Evolutionary conservation across 2,113 vertebrate genomes (phyloP).

Genomic region (Microcebus lehilahytsara): DNA sequence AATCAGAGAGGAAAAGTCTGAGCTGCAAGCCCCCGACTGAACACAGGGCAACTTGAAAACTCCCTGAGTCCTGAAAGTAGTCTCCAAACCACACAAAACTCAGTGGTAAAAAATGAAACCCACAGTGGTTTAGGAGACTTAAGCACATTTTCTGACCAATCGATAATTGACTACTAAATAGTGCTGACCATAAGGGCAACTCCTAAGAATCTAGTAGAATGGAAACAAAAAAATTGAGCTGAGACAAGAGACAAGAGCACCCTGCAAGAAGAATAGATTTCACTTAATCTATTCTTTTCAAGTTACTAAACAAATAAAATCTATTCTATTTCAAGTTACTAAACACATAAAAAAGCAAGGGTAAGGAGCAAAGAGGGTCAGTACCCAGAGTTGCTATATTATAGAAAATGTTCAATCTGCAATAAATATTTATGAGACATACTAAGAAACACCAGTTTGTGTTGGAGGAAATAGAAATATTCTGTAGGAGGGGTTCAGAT

Average conservation of each 20-base stretch:
- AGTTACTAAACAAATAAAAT: too few relatives aligned
- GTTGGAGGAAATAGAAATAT: neutral
- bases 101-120: neutral
- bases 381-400: neutral
- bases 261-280: neutral
- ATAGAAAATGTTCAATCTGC: neutral
- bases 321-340: too few relatives aligned
- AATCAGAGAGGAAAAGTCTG: neutral
- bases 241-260: neutral
- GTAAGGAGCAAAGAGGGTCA: too few relatives aligned
- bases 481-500: neutral
- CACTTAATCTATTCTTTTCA: neutral
- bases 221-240: neutral
- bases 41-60: neutral
- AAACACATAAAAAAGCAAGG: neutral
- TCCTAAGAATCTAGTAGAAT: neutral
- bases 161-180: neutral
- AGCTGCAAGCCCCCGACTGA: neutral
- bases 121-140: neutral
- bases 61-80: neutral
- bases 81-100: neutral
- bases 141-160: neutral
- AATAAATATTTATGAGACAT: neutral
- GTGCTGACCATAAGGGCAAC: neutral
- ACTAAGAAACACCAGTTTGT: neutral